These are phyloP conservation scores for Indri indri DNA, from an alignment of 2,113 vertebrate genomes.

Conservation along the genomic window DNA sequence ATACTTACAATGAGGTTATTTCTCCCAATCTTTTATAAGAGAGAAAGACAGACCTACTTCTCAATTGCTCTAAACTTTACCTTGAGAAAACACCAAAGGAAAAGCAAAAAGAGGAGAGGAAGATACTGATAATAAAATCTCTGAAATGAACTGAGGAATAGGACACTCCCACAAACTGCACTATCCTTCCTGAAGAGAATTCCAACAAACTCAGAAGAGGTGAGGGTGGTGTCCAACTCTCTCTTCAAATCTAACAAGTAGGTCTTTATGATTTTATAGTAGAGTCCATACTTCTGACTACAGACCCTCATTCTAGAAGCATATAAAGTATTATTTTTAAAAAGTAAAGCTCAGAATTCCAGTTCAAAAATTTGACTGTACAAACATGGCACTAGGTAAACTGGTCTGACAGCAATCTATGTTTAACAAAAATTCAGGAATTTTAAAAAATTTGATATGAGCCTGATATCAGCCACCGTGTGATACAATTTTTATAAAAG, in stretches of 20 bases:
- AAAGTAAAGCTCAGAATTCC: background rate
- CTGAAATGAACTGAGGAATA: background rate
- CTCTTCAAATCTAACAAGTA: background rate
- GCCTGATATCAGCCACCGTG: background rate
- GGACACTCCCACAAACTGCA: background rate
- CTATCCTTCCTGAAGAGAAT: background rate
- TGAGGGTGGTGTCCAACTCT: background rate
- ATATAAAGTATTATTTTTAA: background rate
- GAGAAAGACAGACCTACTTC: background rate
- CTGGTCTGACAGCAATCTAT: background rate
- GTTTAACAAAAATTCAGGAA: background rate
- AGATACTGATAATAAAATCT: background rate
- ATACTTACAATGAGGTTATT: background rate
- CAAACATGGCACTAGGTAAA: background rate
- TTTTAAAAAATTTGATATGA: background rate
- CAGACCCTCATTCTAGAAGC: background rate
- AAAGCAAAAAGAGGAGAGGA: background rate
- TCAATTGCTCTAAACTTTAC: conserved; percentile 4
- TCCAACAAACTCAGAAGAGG: background rate
- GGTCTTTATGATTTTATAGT: background rate
- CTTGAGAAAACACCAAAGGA: background rate
- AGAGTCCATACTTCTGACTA: background rate
- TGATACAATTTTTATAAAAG: background rate
- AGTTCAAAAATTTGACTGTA: background rate
- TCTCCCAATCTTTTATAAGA: background rate